Percentiles rank a stretch among this genome's conserved stretches.
Conservation (phyloP, 2,113 vertebrate species). For the Telmatochromis sp. region DNA sequence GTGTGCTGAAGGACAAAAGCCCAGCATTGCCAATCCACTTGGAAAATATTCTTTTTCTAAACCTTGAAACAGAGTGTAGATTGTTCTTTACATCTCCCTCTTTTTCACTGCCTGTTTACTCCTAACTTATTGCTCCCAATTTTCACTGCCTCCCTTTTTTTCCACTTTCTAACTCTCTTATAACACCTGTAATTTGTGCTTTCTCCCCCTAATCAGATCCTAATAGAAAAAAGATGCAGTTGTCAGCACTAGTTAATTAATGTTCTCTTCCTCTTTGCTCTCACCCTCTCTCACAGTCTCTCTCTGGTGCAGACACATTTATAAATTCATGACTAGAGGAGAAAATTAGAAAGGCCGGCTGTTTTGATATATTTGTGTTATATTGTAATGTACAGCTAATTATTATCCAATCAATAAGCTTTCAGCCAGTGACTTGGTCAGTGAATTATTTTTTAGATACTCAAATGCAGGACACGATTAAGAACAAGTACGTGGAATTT, state of each 20-base stretch:
- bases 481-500: not conserved
- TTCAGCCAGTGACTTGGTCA: not conserved
- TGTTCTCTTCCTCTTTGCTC: not conserved
- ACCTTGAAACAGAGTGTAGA: constrained; percentile 23
- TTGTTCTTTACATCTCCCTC: constrained; percentile 15
- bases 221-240: constrained; percentile 44
- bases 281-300: not conserved
- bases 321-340: not conserved
- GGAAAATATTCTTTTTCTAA: constrained; percentile 36
- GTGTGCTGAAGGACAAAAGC: constrained; percentile 34
- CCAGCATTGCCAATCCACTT: not conserved
- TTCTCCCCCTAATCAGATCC: constrained; percentile 33
- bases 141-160: not conserved
- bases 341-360: not conserved
- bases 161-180: not conserved
- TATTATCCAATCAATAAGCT: not conserved
- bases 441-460: not conserved
- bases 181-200: constrained; percentile 27
- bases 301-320: not conserved
- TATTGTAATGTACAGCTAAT: not conserved
- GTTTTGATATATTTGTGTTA: not conserved
- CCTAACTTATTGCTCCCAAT: not conserved
- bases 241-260: constrained; percentile 50
- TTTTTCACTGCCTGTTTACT: not conserved
- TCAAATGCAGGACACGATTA: not conserved